These are phyloP conservation scores for Cyclura pinguis DNA, from an alignment of 2,797 vertebrate species.

Conservation along the genomic window DNA sequence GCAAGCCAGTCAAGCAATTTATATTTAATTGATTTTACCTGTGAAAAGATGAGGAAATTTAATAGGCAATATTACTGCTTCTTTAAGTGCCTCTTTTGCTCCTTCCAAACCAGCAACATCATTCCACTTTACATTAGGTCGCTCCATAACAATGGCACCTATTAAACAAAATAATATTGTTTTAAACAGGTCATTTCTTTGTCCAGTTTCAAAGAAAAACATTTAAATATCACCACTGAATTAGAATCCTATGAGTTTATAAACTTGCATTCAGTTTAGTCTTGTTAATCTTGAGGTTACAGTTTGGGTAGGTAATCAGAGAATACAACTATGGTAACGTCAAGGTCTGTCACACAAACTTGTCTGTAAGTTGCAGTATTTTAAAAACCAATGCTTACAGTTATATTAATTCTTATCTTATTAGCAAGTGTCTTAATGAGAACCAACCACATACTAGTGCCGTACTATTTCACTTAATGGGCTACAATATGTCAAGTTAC, in stretches of 20 bases:
- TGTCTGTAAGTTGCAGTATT: neutral
- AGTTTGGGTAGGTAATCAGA: neutral
- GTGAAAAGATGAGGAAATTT: conserved; percentile 99
- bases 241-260: neutral
- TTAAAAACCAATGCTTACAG: neutral
- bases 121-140: conserved; percentile 95
- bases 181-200: rapidly evolving
- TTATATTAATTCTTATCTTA: neutral
- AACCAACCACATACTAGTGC: neutral
- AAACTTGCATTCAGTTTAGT: neutral
- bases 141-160: conserved; percentile 98
- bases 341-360: neutral
- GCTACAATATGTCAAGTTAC: neutral
- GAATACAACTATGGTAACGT: neutral
- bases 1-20: neutral
- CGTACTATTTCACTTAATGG: neutral
- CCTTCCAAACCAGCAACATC: conserved; percentile 97
- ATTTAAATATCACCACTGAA: neutral
- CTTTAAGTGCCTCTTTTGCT: conserved; percentile 98
- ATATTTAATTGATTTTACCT: conserved; percentile 79
- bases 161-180: conserved; percentile 41
- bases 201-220: neutral
- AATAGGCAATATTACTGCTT: conserved; percentile 98
- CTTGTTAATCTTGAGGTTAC: conserved; percentile 8
- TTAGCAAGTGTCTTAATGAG: neutral